Evolutionary conservation across 2,113 vertebrate genomes (phyloP).

Genomic region (Corydoras sp.): DNA sequence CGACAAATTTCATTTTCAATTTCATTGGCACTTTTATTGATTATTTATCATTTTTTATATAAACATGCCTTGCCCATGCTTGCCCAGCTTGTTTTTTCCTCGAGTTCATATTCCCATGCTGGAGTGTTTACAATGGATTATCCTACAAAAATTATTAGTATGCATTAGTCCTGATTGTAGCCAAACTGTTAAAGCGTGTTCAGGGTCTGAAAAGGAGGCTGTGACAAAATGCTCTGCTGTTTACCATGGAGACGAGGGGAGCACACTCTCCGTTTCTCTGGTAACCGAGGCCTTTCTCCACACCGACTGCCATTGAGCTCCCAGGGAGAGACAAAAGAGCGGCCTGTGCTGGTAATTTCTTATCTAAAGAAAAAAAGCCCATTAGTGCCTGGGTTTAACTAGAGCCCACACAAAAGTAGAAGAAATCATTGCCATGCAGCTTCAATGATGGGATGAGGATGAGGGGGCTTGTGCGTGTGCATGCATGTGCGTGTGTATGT

Average conservation of each 20-base stretch:
- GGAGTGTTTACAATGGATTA: slow-evolving; percentile 33
- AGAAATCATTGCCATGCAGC: slow-evolving; percentile 59
- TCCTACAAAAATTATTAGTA: slow-evolving; percentile 41
- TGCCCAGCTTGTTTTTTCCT: slow-evolving; percentile 2
- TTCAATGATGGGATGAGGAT: slow-evolving; percentile 40
- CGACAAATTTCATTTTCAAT: too few relatives aligned
- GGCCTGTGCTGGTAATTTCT: slow-evolving; percentile 72
- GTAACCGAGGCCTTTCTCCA: slow-evolving; percentile 89
- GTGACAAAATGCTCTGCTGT: slow-evolving; percentile 90
- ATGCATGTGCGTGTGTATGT: slow-evolving; percentile 46
- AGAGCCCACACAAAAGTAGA: slow-evolving; percentile 67
- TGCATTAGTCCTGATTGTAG: slow-evolving; percentile 80
- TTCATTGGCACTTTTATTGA: too few relatives aligned
- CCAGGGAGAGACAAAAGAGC: slow-evolving; percentile 91
- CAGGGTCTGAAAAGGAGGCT: slow-evolving; percentile 82
- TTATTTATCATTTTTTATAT: too few relatives aligned
- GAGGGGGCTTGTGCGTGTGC: slow-evolving; percentile 35
- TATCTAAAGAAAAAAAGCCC: slow-evolving; percentile 70
- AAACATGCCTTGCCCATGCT: background rate
- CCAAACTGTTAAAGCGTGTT: slow-evolving; percentile 81
- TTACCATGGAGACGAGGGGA: slow-evolving; percentile 93
- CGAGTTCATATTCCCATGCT: background rate
- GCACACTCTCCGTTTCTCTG: slow-evolving; percentile 95
- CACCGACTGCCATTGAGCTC: slow-evolving; percentile 92
- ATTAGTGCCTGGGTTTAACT: slow-evolving; percentile 65